Conservation (phyloP, 2,888 invertebrate genomes). For the Micropterix aruncella region DNA sequence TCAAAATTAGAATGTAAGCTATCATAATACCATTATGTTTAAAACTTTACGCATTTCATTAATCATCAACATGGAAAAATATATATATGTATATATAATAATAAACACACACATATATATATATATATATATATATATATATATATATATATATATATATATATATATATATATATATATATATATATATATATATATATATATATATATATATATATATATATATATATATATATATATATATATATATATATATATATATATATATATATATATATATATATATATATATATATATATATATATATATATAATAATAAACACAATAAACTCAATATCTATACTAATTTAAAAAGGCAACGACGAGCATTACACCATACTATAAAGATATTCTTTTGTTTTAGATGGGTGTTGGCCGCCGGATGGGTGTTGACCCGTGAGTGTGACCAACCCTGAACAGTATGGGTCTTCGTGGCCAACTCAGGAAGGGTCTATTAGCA, state of each 20-base stretch:
- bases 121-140: constrained; percentile 3
- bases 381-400: no score
- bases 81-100: constrained; percentile 2
- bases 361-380: no score
- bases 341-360: no score
- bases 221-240: constrained; percentile 5
- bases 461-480: no score
- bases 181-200: constrained; percentile 4
- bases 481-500: no score
- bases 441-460: no score
- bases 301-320: constrained; percentile 3
- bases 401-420: no score
- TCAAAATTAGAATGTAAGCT: no score
- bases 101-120: constrained; percentile 3
- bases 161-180: constrained; percentile 5
- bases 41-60: no score
- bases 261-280: constrained; percentile 2
- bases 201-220: constrained; percentile 5
- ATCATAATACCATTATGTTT: no score
- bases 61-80: no score
- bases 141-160: constrained; percentile 4
- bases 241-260: constrained; percentile 3
- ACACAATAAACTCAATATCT: constrained; percentile 5
- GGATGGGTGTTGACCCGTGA: no score
- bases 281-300: constrained; percentile 2